A percentile compares a stretch with the other conserved stretches of the same genome.
These are phyloP conservation scores for Cyclophora albipunctata DNA, from an alignment of 2,888 invertebrate species.

Conservation along the genomic window DNA sequence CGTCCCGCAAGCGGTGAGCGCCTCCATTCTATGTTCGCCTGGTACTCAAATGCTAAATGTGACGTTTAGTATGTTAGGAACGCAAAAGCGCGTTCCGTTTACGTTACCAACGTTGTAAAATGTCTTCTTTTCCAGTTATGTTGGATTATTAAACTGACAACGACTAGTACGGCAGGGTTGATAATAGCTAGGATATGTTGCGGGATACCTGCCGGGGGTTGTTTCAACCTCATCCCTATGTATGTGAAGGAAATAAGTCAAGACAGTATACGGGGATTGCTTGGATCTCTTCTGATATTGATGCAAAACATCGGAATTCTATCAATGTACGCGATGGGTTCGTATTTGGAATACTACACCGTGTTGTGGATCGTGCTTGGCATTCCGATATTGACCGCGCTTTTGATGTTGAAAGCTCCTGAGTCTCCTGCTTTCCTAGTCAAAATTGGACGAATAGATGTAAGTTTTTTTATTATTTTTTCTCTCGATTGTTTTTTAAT, in stretches of 20 bases:
- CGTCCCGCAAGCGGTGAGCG: constrained; percentile 61
- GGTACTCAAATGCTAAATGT: constrained; percentile 29
- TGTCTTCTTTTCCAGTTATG: constrained; percentile 35
- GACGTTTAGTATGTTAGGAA: constrained; percentile 24
- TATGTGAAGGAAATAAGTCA: constrained; percentile 55
- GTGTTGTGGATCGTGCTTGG: constrained; percentile 37
- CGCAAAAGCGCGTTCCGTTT: constrained; percentile 9
- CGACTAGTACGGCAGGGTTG: constrained; percentile 28
- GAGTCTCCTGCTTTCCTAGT: constrained; percentile 55
- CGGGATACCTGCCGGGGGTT: constrained; percentile 45
- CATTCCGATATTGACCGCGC: constrained; percentile 33
- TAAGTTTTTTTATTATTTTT: constrained; percentile 19
- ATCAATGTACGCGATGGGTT: constrained; percentile 46
- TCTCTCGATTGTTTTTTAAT: background rate
- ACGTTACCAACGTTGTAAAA: background rate
- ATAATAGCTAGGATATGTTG: constrained; percentile 37
- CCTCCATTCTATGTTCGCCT: constrained; percentile 19
- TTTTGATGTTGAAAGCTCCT: constrained; percentile 44
- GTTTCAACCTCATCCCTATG: constrained; percentile 44
- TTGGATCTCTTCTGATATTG: constrained; percentile 41
- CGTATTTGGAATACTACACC: constrained; percentile 38
- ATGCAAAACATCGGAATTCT: constrained; percentile 43
- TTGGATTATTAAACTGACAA: constrained; percentile 42
- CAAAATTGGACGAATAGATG: constrained; percentile 42
- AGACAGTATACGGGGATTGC: constrained; percentile 41